Evolutionary conservation across 1,140 invertebrate species (phyloP).

Genomic region (Microvelia longipes): DNA sequence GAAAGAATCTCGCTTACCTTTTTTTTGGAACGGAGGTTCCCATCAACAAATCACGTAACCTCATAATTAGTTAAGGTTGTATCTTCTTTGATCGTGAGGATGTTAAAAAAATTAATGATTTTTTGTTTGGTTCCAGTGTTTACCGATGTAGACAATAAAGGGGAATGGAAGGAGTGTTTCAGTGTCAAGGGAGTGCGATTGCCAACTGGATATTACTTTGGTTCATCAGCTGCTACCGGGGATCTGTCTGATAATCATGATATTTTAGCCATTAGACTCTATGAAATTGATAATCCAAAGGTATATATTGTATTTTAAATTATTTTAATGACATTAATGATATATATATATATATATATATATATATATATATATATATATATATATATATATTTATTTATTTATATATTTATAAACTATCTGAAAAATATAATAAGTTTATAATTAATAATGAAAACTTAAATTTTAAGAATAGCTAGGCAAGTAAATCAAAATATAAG

Average conservation of each 20-base stretch:
- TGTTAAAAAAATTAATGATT: neutral
- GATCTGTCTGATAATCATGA: constrained; percentile 96
- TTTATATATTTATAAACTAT: neutral
- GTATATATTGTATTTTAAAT: constrained; percentile 34
- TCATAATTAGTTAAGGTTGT: no score
- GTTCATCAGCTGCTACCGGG: constrained; percentile 87
- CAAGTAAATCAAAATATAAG: no score
- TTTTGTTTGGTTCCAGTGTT: constrained; percentile 44
- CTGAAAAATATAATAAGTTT: neutral
- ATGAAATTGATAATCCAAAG: constrained; percentile 62
- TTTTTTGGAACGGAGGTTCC: no score
- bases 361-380: neutral
- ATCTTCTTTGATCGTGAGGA: no score
- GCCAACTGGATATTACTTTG: constrained; percentile 91
- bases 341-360: no score
- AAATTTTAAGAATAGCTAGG: no score
- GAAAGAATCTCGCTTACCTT: no score
- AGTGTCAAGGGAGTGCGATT: constrained; percentile 73
- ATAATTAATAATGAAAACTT: neutral
- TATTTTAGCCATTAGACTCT: constrained; percentile 78
- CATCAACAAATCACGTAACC: no score
- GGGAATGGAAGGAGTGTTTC: constrained; percentile 88
- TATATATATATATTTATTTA: neutral
- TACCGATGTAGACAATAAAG: constrained; percentile 80
- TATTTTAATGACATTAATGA: constrained; percentile 1